Base-by-base conservation (phyloP, 2,888 invertebrate species). In the Dryococelus australis region DNA sequence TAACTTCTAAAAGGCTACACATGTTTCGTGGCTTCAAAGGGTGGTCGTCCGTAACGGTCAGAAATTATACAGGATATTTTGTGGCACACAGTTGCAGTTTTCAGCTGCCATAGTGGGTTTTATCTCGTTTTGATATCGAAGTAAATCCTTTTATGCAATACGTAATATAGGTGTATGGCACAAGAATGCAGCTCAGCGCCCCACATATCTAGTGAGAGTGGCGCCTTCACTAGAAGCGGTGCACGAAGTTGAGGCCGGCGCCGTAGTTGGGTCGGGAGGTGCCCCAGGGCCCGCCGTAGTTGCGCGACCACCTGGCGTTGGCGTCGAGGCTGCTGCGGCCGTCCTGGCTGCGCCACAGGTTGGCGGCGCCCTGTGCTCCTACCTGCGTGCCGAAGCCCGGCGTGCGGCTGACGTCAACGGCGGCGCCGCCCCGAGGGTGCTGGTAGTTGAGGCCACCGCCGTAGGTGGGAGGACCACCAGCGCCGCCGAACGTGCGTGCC, bases 301-400 rank as follows among this genome's bases (percentile, higher is more conserved):
- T 47, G 43, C 85, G 51, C 85, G 85, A 85, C 20, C 24, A 43
- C 24, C 28, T 28, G n/a, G 43, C 85, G 27, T 43, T 28, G n/a
- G 85, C 85, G 51, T 85, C 85, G 20, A 85, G n/a, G 27, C 85
- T 43, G 24, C 47, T 26, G 24, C 12, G 24, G n/a, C 85, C 47
- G 65, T 85, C 27, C 2, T 51, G 24, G 16, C 85, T 85, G 5
- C 28, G 43, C 85, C 85, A 85, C 5, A 85, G 24, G 27, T 43
- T 85, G 51, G 47, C 85, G 20, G 27, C 20, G 3, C 47, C 85
- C 12, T 35, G 43, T 13, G 85, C 85, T 47, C 12, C 20, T 13
- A 47, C 28, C 65, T 85, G 85, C 24, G 85, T 85, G 24, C 85
- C 85, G n/a, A n/a, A 24, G 2, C 80, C 80, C 85, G 85, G 85